These are phyloP conservation scores for Sebastes fasciatus DNA, from an alignment of 2,113 vertebrate species.

Conservation along the genomic window DNA sequence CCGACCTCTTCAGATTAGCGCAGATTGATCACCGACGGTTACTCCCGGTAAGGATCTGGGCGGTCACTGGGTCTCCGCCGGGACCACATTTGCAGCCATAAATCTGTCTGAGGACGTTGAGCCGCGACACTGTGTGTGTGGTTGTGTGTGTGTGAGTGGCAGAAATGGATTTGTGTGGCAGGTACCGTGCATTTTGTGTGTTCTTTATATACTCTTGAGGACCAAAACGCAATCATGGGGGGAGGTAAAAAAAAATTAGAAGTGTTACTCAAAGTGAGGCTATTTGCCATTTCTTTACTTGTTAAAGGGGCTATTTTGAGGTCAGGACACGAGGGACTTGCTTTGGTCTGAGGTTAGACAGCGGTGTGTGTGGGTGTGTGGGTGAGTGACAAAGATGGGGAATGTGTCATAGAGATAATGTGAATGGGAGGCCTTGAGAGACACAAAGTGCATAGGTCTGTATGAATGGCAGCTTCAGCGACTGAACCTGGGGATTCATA, in stretches of 20 bases:
- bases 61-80: constrained; percentile 48
- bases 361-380: background rate
- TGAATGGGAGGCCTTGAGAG: constrained; percentile 46
- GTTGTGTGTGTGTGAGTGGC: constrained; percentile 22
- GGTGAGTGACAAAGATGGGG: background rate
- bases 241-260: constrained; percentile 25
- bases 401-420: constrained; percentile 16
- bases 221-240: constrained; percentile 37
- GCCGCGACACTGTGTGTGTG: constrained; percentile 2
- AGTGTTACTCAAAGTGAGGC: constrained; percentile 31
- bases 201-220: constrained; percentile 43
- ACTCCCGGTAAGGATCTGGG: constrained; percentile 65
- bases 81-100: constrained; percentile 51
- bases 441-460: constrained; percentile 3
- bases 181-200: constrained; percentile 32
- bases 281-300: constrained; percentile 45
- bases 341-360: background rate
- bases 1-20: constrained; percentile 59
- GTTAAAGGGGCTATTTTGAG: constrained; percentile 26
- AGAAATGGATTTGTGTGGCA: constrained; percentile 43
- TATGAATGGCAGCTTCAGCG: constrained; percentile 27
- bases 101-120: constrained; percentile 62
- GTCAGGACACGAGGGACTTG: constrained; percentile 14
- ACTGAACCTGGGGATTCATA: constrained; percentile 18
- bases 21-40: constrained; percentile 69